These are phyloP conservation scores for Typhlichthys subterraneus DNA, from an alignment of 2,797 vertebrate genomes.

Conservation along the genomic window DNA sequence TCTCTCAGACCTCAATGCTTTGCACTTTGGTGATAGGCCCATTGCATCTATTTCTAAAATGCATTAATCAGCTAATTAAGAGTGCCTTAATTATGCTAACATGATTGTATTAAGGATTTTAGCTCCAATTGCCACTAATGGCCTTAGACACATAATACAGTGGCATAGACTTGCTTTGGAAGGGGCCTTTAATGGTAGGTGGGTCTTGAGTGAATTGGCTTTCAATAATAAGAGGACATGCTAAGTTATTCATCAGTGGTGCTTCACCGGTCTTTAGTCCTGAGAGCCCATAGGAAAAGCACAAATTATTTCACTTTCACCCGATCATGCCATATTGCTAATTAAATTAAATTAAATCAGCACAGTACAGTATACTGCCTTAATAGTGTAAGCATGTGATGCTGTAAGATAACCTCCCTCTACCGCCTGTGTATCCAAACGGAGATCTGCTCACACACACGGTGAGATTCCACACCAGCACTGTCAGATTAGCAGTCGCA, in stretches of 20 bases:
- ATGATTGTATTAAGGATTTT: constrained; percentile 50
- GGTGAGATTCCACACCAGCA: neutral
- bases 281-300: constrained; percentile 43
- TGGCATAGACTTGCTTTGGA: constrained; percentile 48
- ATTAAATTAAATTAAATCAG: constrained; percentile 57
- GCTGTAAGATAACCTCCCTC: neutral
- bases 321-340: constrained; percentile 42
- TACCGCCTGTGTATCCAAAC: neutral
- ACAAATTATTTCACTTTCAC: constrained; percentile 44
- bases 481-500: constrained; percentile 13
- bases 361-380: constrained; percentile 22
- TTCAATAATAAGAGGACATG: constrained; percentile 57
- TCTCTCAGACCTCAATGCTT: constrained; percentile 14
- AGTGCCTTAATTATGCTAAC: constrained; percentile 45
- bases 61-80: constrained; percentile 57
- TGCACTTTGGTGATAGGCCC: constrained; percentile 20
- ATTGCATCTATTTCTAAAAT: constrained; percentile 42
- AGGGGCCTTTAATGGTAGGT: constrained; percentile 42
- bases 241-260: constrained; percentile 68
- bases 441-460: neutral
- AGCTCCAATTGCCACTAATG: constrained; percentile 51
- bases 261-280: constrained; percentile 19
- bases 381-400: constrained; percentile 10
- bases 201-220: constrained; percentile 52
- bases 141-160: constrained; percentile 53